Percentiles rank a stretch among this genome's conserved stretches.
These are phyloP conservation scores for Sciurus niger DNA, from an alignment of 2,113 vertebrate genomes.

Conservation along the genomic window DNA sequence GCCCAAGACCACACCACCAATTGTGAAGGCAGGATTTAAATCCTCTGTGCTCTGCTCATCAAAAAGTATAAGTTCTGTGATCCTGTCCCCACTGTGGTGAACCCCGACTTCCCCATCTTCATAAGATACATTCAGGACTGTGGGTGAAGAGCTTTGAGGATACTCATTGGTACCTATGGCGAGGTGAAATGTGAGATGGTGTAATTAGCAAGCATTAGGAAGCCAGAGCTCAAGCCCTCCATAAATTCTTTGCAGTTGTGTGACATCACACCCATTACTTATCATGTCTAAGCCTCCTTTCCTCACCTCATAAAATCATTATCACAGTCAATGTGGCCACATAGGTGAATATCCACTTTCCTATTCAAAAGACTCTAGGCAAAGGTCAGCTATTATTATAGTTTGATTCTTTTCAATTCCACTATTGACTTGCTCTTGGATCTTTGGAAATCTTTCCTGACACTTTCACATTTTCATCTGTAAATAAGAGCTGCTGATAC, in stretches of 20 bases:
- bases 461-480: not conserved
- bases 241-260: not conserved
- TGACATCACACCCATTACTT: no score
- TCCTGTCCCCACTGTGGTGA: not conserved
- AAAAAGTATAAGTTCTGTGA: not conserved
- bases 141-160: not conserved
- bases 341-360: not conserved
- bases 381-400: not conserved
- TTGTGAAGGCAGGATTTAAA: not conserved
- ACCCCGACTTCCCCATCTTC: not conserved
- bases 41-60: not conserved
- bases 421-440: conserved; percentile 13
- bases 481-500: not conserved
- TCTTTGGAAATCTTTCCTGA: not conserved
- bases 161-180: not conserved
- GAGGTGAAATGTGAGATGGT: not conserved
- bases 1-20: not conserved
- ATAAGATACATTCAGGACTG: not conserved
- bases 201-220: not conserved
- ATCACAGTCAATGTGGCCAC: not conserved
- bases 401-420: not conserved
- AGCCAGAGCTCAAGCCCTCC: not conserved
- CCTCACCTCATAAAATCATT: not conserved
- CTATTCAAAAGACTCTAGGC: not conserved
- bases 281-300: not conserved